phyloP scores from a whole-genome alignment of 2,888 invertebrate species.

The Brachyopa scutellaris region DNA sequence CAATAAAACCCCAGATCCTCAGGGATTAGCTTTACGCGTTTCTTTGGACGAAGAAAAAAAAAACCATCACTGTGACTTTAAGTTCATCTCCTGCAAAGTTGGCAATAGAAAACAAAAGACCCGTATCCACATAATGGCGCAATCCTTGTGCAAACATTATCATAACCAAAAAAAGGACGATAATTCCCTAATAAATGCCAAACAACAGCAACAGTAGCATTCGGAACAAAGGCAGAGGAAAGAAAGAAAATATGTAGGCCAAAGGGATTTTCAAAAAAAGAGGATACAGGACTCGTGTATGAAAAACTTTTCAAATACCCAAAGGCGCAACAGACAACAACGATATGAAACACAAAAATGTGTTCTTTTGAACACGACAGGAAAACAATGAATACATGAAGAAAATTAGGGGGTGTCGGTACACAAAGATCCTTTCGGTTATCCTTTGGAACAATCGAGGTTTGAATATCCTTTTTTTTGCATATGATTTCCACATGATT shows the following conservation, averaged over 20 bases:
- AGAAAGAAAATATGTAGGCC: neutral
- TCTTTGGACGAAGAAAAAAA: no score
- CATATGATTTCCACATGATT: constrained; percentile 63
- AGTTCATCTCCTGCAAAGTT: constrained; percentile 23
- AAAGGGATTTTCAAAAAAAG: constrained; percentile 10
- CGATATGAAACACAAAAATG: constrained; percentile 6
- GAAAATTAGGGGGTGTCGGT: neutral
- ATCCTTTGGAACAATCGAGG: constrained; percentile 27
- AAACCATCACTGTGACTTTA: neutral
- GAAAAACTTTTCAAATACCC: neutral
- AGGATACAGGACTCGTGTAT: neutral
- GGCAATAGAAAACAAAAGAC: constrained; percentile 41
- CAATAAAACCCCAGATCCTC: constrained; percentile 44
- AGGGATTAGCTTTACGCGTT: constrained; percentile 52
- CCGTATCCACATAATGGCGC: constrained; percentile 22
- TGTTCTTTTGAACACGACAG: neutral
- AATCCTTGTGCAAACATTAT: constrained; percentile 56
- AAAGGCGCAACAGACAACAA: constrained; percentile 30
- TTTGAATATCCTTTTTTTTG: constrained; percentile 20
- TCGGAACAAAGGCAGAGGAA: constrained; percentile 23
- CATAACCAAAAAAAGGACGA: constrained; percentile 49
- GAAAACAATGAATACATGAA: constrained; percentile 25
- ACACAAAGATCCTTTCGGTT: neutral
- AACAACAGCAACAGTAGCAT: constrained; percentile 46
- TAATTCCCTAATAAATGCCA: constrained; percentile 62